These are phyloP conservation scores for Macrobrachium nipponense DNA, from an alignment of 1,140 invertebrate genomes.

Conservation along the genomic window DNA sequence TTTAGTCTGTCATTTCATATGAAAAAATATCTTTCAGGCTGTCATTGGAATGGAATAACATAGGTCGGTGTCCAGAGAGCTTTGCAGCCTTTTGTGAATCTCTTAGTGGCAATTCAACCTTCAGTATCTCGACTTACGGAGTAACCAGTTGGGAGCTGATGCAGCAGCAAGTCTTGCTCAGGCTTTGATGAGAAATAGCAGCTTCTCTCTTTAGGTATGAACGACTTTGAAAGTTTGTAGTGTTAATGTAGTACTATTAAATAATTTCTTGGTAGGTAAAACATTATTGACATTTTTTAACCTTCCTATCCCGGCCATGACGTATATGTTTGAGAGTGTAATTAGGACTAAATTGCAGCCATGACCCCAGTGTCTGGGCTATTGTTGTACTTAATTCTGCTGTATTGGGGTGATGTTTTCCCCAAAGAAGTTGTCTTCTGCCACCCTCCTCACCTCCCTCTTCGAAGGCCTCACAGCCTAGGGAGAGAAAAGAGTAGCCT, in stretches of 20 bases:
- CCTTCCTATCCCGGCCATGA: too few relatives aligned
- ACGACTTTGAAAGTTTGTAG: neutral
- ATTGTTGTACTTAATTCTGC: too few relatives aligned
- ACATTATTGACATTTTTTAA: too few relatives aligned
- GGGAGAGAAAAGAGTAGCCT: too few relatives aligned
- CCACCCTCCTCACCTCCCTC: too few relatives aligned
- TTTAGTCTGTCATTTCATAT: neutral
- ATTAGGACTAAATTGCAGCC: too few relatives aligned
- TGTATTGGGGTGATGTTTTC: too few relatives aligned
- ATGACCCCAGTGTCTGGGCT: too few relatives aligned
- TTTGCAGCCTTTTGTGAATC: constrained; percentile 51
- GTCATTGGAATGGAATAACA: constrained; percentile 49
- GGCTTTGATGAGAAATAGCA: constrained; percentile 30
- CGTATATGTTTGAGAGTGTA: too few relatives aligned
- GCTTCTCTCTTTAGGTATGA: constrained; percentile 27
- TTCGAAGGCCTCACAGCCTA: too few relatives aligned
- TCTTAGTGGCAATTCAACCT: constrained; percentile 24
- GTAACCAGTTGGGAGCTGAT: constrained; percentile 44
- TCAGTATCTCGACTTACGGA: constrained; percentile 39
- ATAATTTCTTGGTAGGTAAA: too few relatives aligned
- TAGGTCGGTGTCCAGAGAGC: constrained; percentile 31
- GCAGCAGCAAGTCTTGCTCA: constrained; percentile 28
- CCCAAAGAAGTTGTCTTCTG: too few relatives aligned
- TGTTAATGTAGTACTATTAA: neutral
- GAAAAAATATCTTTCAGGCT: constrained; percentile 23